Conservation (phyloP, 2,888 invertebrate genomes). For the Lepidocyrtoides sp. region DNA sequence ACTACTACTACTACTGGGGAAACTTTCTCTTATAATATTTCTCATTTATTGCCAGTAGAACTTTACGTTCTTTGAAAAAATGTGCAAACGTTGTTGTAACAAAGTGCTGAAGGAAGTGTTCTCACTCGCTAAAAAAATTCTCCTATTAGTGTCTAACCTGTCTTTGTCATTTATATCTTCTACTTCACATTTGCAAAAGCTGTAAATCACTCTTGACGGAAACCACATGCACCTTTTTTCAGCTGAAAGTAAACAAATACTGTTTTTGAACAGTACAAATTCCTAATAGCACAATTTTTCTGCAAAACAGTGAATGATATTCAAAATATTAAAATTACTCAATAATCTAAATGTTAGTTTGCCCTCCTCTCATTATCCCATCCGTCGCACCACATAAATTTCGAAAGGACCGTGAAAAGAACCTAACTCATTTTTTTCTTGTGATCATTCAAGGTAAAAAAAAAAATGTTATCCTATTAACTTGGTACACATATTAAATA, state of each 20-base stretch:
- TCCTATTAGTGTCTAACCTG: neutral
- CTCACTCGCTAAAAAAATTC: neutral
- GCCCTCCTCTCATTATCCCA: too few species aligned
- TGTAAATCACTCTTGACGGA: neutral
- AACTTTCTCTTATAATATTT: constrained; percentile 14
- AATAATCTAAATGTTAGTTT: too few species aligned
- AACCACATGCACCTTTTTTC: neutral
- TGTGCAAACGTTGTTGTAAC: neutral
- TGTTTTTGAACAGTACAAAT: too few species aligned
- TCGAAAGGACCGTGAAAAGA: too few species aligned
- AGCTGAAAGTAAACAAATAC: too few species aligned
- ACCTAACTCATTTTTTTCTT: neutral
- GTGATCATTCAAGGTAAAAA: neutral
- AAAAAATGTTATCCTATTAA: neutral
- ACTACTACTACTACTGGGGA: too few species aligned
- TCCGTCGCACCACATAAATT: too few species aligned
- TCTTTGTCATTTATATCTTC: neutral
- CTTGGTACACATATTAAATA: too few species aligned
- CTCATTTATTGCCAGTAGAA: neutral
- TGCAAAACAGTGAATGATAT: too few species aligned
- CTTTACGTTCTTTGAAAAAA: neutral
- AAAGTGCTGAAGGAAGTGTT: neutral
- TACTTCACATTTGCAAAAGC: neutral
- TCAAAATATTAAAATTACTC: neutral
- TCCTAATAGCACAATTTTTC: too few species aligned